phyloP scores from a whole-genome alignment of 2,888 invertebrate genomes.

The Dioctria linearis region DNA sequence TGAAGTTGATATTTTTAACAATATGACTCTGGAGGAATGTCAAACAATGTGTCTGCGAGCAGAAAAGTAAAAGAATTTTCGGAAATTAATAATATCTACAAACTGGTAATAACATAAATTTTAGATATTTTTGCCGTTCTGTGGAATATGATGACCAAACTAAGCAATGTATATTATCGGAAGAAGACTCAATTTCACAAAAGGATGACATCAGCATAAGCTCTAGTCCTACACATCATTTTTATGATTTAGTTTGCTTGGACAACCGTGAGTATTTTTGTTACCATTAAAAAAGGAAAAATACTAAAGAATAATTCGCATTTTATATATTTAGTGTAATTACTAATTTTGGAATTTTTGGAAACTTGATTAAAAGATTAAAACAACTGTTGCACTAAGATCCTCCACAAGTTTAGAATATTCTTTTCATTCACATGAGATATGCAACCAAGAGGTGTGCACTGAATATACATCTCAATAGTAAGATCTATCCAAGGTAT shows the following conservation, averaged over 20 bases:
- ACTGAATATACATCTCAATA: no score
- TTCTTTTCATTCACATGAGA: no score
- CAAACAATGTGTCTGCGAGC: constrained; percentile 89
- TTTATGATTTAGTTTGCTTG: constrained; percentile 90
- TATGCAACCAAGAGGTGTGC: no score
- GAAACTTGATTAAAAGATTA: no score
- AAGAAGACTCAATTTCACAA: constrained; percentile 92
- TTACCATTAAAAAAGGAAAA: constrained; percentile 29
- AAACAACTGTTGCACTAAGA: no score
- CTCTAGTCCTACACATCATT: constrained; percentile 88
- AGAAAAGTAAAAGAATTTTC: constrained; percentile 76
- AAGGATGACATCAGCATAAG: constrained; percentile 90
- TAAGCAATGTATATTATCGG: constrained; percentile 89
- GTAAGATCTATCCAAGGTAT: no score
- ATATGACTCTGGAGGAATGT: constrained; percentile 89
- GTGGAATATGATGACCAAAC: constrained; percentile 92
- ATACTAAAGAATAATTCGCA: constrained; percentile 43
- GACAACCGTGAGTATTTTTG: constrained; percentile 85
- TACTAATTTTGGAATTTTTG: constrained; percentile 42
- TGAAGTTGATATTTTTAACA: constrained; percentile 89
- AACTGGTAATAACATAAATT: constrained; percentile 54
- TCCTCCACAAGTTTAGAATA: no score
- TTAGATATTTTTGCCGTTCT: constrained; percentile 87
- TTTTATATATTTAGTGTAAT: constrained; percentile 40
- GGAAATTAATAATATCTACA: constrained; percentile 59